Base-by-base conservation (phyloP, 2,888 invertebrate genomes). In the Aethes cnicana region DNA sequence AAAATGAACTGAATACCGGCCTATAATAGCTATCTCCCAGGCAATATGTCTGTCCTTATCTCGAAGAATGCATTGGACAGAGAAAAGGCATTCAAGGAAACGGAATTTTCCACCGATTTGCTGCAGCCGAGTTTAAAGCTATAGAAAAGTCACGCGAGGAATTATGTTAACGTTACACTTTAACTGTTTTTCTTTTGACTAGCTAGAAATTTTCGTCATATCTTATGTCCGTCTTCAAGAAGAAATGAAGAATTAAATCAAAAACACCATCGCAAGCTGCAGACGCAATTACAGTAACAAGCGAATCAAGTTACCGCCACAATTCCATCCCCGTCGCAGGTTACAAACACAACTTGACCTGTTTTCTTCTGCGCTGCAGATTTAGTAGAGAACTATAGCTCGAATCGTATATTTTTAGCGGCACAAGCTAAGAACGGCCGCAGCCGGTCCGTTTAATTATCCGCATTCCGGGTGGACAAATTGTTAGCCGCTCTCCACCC, bases 401-500 rank as follows among this genome's bases (percentile, higher is more conserved):
- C 54, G n/a, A n/a, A n/a, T n/a, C n/a, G 72, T 77, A 79, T 75
- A 79, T 81, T 82, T 84, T 76, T 69, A 74, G 77, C 70, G 72
- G 65, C 74, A 72, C 71, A 72, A 71, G 72, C 70, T 69, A 69
- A 69, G 69, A 66, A 68, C 66, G 71, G 69, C 62, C 70, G 71
- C n/a, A n/a, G n/a, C 69, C 68, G 74, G 74, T 70, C 68, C 74
- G 81, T 88, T 88, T 88, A 87, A 88, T 88, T 86, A 87, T 86
- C 85, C 81, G 77, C 87, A 88, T 88, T 86, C 88, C 85, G 72
- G 72, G 68, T 74, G 84, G 84, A 86, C 85, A 87, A 87, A 82
- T 87, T 84, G 88, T 84, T 74, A 80, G 67, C 62, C 63, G 70
- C 66, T 64, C 61, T 61, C 65, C 66, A 58, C 64, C 73, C 78